phyloP scores from a whole-genome alignment of 2,888 invertebrate species.

The Podotricha telesiphe region DNA sequence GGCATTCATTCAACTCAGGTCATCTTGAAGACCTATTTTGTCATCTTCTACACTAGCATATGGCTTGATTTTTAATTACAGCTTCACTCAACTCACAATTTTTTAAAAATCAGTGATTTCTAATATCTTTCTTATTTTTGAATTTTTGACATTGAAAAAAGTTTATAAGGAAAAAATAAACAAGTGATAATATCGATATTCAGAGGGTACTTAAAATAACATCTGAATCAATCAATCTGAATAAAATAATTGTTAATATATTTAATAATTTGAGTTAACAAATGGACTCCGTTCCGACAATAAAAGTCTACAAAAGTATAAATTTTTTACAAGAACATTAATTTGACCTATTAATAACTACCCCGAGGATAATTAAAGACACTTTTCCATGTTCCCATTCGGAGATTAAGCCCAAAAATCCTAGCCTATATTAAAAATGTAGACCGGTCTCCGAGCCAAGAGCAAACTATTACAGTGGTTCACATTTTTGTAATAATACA shows the following conservation, averaged over 20 bases:
- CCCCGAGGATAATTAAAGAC: conserved; percentile 40
- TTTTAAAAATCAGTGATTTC: too few relatives aligned
- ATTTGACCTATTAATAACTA: conserved; percentile 39
- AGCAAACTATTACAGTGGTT: conserved; percentile 74
- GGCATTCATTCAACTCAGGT: conserved; percentile 48
- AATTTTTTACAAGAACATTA: conserved; percentile 30
- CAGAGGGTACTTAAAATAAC: too few relatives aligned
- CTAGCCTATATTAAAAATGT: conserved; percentile 70
- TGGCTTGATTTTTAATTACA: background rate
- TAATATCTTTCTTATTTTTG: too few relatives aligned
- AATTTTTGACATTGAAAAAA: too few relatives aligned
- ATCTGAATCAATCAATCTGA: too few relatives aligned
- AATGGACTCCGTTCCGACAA: background rate
- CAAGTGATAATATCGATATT: too few relatives aligned
- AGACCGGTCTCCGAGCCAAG: conserved; percentile 59
- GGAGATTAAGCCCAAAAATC: conserved; percentile 51
- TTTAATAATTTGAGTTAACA: conserved; percentile 1
- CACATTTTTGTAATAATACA: conserved; percentile 72
- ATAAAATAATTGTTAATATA: conserved; percentile 4
- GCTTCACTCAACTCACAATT: too few relatives aligned
- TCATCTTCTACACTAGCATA: conserved; percentile 46
- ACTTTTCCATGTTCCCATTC: conserved; percentile 33
- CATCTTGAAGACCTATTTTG: conserved; percentile 48
- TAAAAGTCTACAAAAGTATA: background rate
- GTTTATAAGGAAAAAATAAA: too few relatives aligned